phyloP scores from a whole-genome alignment of 1,140 invertebrate genomes.

The Ceratina calcarata region DNA sequence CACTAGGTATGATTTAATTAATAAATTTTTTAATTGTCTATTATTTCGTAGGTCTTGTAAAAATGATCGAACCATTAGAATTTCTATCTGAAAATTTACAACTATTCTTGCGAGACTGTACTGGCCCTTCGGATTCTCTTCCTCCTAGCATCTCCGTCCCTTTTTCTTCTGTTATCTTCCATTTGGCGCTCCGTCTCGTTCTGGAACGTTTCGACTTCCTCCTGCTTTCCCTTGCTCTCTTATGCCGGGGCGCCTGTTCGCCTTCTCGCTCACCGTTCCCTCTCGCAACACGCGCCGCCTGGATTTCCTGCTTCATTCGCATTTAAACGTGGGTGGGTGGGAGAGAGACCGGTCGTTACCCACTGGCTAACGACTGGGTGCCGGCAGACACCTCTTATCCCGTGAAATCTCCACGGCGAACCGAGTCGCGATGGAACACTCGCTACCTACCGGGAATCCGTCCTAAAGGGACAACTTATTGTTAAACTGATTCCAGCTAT shows the following conservation, averaged over 20 bases:
- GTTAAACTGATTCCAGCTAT: background rate
- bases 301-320: constrained; percentile 45
- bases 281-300: constrained; percentile 2
- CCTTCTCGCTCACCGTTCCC: background rate
- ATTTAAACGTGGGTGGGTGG: constrained; percentile 46
- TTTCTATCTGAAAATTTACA: no score
- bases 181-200: constrained; percentile 24
- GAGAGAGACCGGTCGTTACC: constrained; percentile 59
- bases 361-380: constrained; percentile 56
- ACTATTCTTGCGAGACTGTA: background rate
- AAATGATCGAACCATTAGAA: no score
- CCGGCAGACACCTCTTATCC: constrained; percentile 59
- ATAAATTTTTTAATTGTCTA: no score
- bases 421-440: constrained; percentile 30
- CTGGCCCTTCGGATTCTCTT: constrained; percentile 4
- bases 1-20: no score
- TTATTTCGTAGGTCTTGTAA: no score
- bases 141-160: background rate
- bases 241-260: background rate
- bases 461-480: background rate
- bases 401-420: constrained; percentile 46
- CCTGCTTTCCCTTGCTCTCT: constrained; percentile 4
- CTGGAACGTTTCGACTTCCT: constrained; percentile 30
- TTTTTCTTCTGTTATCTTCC: background rate
- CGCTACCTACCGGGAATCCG: background rate